Conservation (phyloP, 2,113 vertebrate genomes). For the Corythoichthys intestinalis region DNA sequence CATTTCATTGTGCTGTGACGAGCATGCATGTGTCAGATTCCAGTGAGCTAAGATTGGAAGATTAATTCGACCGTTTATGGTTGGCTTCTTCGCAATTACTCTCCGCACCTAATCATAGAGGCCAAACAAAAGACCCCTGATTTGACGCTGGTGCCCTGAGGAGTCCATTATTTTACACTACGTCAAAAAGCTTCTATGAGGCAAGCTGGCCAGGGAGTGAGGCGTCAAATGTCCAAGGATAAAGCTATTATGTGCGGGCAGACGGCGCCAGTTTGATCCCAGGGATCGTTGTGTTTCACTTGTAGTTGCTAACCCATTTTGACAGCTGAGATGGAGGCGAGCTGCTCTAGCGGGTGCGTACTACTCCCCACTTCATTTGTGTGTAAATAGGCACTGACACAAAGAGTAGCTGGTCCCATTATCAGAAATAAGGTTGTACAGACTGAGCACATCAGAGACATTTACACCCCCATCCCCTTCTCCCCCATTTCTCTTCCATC, state of each 20-base stretch:
- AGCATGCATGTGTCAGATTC: constrained; percentile 39
- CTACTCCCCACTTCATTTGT: constrained; percentile 64
- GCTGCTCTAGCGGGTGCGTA: constrained; percentile 49
- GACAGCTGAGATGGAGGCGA: constrained; percentile 65
- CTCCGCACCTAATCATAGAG: constrained; percentile 49
- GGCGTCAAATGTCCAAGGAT: constrained; percentile 51
- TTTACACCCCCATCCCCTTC: constrained; percentile 41
- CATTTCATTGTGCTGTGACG: constrained; percentile 57
- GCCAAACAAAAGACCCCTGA: constrained; percentile 58
- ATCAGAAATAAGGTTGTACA: constrained; percentile 59
- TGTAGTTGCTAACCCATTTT: constrained; percentile 64
- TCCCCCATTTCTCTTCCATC: background rate
- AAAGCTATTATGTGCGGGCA: constrained; percentile 59
- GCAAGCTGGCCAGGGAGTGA: constrained; percentile 13
- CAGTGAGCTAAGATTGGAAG: constrained; percentile 54
- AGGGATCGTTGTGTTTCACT: constrained; percentile 52
- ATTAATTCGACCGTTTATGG: constrained; percentile 65
- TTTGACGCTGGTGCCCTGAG: constrained; percentile 55
- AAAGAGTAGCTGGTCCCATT: constrained; percentile 58
- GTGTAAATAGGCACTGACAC: constrained; percentile 69
- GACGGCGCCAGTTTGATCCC: constrained; percentile 51
- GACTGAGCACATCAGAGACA: constrained; percentile 60
- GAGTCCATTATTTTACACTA: constrained; percentile 62
- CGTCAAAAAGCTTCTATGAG: constrained; percentile 29
- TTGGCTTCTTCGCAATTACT: constrained; percentile 60